Percentiles rank a stretch among this genome's conserved stretches.
phyloP scores from a whole-genome alignment of 2,113 vertebrate genomes.

The Aythya baeri region DNA sequence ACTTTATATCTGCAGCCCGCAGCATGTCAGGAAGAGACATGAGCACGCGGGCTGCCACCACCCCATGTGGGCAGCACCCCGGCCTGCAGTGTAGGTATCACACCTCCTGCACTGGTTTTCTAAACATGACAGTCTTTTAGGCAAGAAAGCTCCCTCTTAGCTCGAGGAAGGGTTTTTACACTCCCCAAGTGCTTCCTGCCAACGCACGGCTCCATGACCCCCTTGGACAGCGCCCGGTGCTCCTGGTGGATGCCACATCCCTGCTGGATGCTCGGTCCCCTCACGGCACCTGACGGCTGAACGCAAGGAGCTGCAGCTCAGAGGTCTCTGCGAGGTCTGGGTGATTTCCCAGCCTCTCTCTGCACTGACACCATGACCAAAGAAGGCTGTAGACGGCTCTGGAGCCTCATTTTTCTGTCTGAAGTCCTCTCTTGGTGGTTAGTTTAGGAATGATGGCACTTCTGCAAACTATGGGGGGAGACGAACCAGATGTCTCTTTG shows the following conservation, averaged over 20 bases:
- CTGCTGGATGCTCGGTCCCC: neutral
- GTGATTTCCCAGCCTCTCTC: neutral
- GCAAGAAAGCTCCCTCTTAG: neutral
- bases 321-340: neutral
- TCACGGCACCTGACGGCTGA: neutral
- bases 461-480: neutral
- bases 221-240: neutral
- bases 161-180: neutral
- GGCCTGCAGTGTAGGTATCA: neutral
- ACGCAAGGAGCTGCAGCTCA: neutral
- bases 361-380: neutral
- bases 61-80: neutral
- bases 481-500: neutral
- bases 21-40: neutral
- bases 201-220: neutral
- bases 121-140: neutral
- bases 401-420: neutral
- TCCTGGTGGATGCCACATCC: neutral
- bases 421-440: neutral
- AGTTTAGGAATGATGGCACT: neutral
- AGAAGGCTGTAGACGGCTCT: neutral
- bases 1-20: neutral
- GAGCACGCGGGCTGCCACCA: neutral
- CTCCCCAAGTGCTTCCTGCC: neutral
- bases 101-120: neutral